phyloP scores from a whole-genome alignment of 1,140 invertebrate genomes.

The Pogonus chalceus region DNA sequence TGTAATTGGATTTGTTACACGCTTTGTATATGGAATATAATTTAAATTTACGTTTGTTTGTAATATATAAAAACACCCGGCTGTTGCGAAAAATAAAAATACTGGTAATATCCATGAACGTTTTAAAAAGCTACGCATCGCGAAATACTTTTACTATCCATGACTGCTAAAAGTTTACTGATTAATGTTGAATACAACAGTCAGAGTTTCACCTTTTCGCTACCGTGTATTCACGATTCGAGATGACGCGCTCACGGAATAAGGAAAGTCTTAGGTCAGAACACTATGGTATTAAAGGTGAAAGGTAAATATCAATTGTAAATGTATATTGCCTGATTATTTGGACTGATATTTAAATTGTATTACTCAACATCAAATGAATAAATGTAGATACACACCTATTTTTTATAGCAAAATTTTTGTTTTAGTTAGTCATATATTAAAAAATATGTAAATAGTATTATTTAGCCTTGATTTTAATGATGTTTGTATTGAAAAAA shows the following conservation, averaged over 20 bases:
- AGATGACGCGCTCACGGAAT: neutral
- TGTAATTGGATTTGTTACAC: neutral
- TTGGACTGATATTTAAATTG: too few relatives aligned
- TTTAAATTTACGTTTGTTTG: neutral
- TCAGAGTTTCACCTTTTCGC: too few relatives aligned
- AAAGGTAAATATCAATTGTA: neutral
- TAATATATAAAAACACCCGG: neutral
- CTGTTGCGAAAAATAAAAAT: neutral
- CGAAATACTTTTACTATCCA: neutral
- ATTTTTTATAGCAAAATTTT: too few relatives aligned
- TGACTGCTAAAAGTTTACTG: neutral
- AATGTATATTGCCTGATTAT: too few relatives aligned
- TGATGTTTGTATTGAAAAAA: too few relatives aligned
- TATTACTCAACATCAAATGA: too few relatives aligned
- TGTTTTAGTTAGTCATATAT: too few relatives aligned
- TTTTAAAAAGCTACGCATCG: neutral
- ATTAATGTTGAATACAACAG: neutral
- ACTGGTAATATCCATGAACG: neutral
- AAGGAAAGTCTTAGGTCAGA: constrained; percentile 2
- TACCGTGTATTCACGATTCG: neutral
- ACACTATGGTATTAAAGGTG: neutral
- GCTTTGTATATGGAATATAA: neutral
- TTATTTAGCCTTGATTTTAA: too few relatives aligned
- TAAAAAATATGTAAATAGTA: too few relatives aligned
- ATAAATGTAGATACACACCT: too few relatives aligned